These are phyloP conservation scores for Garra rufa DNA, from an alignment of 2,113 vertebrate species.

Conservation along the genomic window DNA sequence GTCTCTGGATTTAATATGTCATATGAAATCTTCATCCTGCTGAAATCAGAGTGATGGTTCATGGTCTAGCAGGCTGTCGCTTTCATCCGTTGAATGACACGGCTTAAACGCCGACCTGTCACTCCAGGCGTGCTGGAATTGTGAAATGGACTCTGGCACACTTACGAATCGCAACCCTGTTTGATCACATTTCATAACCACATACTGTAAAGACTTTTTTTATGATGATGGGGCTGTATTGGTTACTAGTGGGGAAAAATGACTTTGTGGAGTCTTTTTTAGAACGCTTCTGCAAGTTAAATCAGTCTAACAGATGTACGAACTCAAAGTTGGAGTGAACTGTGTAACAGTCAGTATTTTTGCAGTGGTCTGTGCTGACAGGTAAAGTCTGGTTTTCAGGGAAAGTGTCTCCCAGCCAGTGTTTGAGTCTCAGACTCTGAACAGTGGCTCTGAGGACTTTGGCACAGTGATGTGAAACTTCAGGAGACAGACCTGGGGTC, in stretches of 20 bases:
- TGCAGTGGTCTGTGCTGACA: neutral
- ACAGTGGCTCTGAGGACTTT: neutral
- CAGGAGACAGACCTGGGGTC: neutral
- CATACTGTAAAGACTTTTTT: neutral
- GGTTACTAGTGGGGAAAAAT: neutral
- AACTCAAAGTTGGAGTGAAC: neutral
- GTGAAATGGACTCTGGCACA: neutral
- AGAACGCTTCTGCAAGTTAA: neutral
- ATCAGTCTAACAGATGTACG: neutral
- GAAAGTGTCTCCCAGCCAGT: neutral
- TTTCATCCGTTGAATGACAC: constrained; percentile 21
- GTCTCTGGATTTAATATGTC: constrained; percentile 22
- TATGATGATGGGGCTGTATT: neutral
- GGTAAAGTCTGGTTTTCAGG: constrained; percentile 21
- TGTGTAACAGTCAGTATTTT: neutral
- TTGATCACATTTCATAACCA: neutral
- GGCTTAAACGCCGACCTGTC: constrained; percentile 6
- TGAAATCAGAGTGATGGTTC: constrained; percentile 37
- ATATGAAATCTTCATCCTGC: constrained; percentile 44
- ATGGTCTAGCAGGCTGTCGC: constrained; percentile 9
- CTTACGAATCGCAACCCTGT: neutral
- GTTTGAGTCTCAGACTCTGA: neutral
- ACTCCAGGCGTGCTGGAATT: neutral
- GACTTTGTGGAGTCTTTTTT: neutral
- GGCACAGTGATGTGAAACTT: neutral